Conservation (phyloP, 2,113 vertebrate species). For the Macroglossus sobrinus region DNA sequence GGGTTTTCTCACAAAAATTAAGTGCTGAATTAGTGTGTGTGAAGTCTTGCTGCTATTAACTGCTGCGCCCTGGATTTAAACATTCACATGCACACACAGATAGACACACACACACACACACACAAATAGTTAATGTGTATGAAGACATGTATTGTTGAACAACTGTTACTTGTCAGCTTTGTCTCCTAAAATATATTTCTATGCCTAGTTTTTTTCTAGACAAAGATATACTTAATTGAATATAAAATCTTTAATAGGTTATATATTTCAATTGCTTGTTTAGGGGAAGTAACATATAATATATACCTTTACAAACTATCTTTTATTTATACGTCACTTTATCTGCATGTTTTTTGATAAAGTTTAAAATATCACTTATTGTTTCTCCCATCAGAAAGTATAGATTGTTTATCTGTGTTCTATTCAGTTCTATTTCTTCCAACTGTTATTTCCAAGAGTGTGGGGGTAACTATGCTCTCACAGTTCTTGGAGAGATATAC, state of each 20-base stretch:
- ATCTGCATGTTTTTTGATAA: not conserved
- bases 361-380: not conserved
- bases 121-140: not conserved
- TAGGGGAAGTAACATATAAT: not conserved
- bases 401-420: not conserved
- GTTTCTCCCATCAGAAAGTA: not conserved
- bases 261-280: not conserved
- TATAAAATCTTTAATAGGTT: not conserved
- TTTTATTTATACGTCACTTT: not conserved
- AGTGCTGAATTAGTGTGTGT: conserved; percentile 35
- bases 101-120: not conserved
- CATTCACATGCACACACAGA: not conserved
- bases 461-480: not conserved
- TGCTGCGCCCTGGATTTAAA: conserved; percentile 13
- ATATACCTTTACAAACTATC: not conserved
- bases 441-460: not conserved
- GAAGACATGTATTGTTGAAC: not conserved
- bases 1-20: conserved; percentile 51
- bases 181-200: conserved; percentile 57
- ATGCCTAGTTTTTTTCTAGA: conserved; percentile 45
- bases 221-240: not conserved
- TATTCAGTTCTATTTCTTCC: not conserved
- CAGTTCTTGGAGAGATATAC: not conserved
- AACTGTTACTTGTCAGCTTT: conserved; percentile 26
- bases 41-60: conserved; percentile 37